Percentiles rank a stretch among this genome's conserved stretches.
These are phyloP conservation scores for Orthochromis indermauri DNA, from an alignment of 2,113 vertebrate genomes.

Conservation along the genomic window DNA sequence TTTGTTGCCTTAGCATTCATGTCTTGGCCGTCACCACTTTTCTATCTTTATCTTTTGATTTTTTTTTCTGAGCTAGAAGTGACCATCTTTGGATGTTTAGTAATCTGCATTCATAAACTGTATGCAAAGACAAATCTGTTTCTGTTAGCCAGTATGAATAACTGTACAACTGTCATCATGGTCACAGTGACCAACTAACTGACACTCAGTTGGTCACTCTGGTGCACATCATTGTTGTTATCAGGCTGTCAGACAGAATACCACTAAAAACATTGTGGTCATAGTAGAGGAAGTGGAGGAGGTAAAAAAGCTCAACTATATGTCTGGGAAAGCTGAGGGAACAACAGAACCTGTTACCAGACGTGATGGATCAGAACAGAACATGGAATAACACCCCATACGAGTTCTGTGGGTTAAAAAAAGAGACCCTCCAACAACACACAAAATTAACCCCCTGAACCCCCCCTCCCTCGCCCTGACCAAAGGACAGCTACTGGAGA, in stretches of 20 bases:
- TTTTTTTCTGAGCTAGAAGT: background rate
- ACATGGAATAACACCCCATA: background rate
- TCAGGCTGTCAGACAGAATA: background rate
- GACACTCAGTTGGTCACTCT: background rate
- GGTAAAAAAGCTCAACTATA: background rate
- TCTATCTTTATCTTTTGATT: background rate
- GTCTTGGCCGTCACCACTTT: background rate
- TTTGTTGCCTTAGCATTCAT: background rate
- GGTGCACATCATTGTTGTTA: background rate
- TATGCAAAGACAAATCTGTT: background rate
- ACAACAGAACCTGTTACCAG: background rate
- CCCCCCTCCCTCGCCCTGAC: background rate
- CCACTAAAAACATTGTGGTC: background rate
- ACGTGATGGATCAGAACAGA: background rate
- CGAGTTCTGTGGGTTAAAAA: background rate
- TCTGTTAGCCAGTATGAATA: background rate
- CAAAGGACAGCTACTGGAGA: background rate
- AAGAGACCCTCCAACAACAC: background rate
- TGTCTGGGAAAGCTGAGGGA: background rate
- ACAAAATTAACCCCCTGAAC: background rate
- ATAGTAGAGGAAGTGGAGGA: background rate
- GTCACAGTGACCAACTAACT: background rate
- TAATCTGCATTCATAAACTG: background rate
- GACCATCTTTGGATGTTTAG: background rate
- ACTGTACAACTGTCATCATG: background rate